Evolutionary conservation across 2,113 vertebrate genomes (phyloP).

Genomic region (Microcebus griseorufus): DNA sequence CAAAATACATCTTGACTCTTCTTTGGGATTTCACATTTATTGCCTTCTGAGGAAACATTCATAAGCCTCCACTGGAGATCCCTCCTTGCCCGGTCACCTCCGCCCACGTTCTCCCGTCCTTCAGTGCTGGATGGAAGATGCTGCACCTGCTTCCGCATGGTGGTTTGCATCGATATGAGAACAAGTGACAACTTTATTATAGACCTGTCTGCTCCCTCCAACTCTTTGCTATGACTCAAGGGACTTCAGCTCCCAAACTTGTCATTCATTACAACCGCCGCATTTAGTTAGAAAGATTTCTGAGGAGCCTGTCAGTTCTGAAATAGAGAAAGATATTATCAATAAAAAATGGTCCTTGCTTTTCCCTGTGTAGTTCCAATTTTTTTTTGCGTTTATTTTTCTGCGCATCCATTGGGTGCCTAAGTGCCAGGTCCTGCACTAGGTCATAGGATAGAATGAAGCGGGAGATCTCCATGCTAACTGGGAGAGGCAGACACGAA

Average conservation of each 20-base stretch:
- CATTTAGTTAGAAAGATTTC: background rate
- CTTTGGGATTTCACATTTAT: background rate
- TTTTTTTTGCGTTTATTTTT: background rate
- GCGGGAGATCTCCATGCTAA: background rate
- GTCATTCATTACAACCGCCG: background rate
- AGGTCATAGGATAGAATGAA: background rate
- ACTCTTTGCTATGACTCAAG: constrained; percentile 8
- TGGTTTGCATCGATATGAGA: background rate
- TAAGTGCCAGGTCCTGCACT: background rate
- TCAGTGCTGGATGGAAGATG: background rate
- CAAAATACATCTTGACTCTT: fast-evolving
- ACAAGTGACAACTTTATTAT: constrained; percentile 31
- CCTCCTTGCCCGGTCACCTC: background rate
- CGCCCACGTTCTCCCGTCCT: background rate
- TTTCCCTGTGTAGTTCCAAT: background rate
- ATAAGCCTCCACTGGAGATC: background rate
- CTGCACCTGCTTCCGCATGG: background rate
- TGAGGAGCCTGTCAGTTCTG: background rate
- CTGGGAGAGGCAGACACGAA: background rate
- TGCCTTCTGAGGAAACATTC: background rate
- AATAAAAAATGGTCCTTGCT: background rate
- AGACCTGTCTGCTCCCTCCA: constrained; percentile 7
- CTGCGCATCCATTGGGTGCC: background rate
- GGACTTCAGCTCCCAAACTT: background rate
- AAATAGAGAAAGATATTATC: background rate